Base-by-base conservation (phyloP, 1,140 invertebrate species). In the Laodelphax striatellus region DNA sequence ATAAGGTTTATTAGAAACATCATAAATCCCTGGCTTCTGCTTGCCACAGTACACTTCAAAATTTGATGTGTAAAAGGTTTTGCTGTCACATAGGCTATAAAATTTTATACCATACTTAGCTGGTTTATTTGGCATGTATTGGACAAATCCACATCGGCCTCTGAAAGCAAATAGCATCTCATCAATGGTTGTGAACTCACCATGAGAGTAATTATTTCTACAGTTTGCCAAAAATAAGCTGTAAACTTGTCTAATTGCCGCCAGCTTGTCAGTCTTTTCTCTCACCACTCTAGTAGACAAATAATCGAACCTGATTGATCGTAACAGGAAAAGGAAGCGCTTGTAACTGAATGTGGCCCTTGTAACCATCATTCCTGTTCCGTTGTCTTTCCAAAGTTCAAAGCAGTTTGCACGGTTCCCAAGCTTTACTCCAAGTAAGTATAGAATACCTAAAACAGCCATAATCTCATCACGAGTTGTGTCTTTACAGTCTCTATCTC, bases 61-160 rank as follows among this genome's bases (percentile, higher is more conserved):
- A 31, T 65, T 66, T 57, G 64, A 21, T 44, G 68, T 68, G 63
- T 73, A 73, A 28, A 61, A 65, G 22, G 65, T 73, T 55, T 61
- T 62, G 9, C 68, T 62, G 64, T 74, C 71, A 21, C 61, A 64
- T n/a, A 72, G 44, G 14, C 63, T 63, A 62, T 65, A 71, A 28
- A 73, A 73, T 73, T n/a, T n/a, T 21, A 74, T 68, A 10, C 68
- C 69, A 63, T 72, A 72, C 64, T 71, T 71, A 19, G 61, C 65
- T 10, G 68, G 70, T 57, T 71, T 74, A 46, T 41, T 62, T 19
- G 71, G 71, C 17, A 77, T 72, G 58, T 74, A 75, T 58, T 72
- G 70, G 59, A 67, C 61, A 55, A 75, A 75, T 55, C 63, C 58
- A 63, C 70, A 74, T 55, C 67, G 62, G 54, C 72, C 71, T 58